Evolutionary conservation across 2,797 vertebrate species (phyloP).

Genomic region (Acanthis flammea): DNA sequence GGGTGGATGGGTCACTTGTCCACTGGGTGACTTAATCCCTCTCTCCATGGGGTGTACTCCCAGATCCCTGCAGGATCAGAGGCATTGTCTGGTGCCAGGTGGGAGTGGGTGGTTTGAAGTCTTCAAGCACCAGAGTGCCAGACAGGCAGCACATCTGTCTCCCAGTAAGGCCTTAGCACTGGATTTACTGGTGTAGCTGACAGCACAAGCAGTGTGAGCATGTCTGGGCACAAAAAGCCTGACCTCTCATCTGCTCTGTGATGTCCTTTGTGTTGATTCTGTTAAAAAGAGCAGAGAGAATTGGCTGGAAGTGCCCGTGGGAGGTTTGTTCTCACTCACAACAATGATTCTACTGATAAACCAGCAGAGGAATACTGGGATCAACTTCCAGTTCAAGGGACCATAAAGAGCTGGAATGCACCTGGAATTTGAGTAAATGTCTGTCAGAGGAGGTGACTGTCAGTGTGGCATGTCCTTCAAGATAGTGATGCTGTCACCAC

Average conservation of each 20-base stretch:
- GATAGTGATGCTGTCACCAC: accelerated
- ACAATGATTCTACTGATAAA: neutral
- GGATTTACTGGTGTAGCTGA: neutral
- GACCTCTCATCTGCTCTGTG: neutral
- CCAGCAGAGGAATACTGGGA: neutral
- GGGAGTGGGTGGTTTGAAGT: neutral
- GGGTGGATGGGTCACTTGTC: neutral
- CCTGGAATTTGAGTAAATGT: neutral
- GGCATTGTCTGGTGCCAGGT: neutral
- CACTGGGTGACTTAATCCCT: neutral
- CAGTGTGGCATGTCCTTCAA: neutral
- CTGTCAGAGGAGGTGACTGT: neutral
- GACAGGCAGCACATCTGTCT: neutral
- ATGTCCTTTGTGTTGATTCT: neutral
- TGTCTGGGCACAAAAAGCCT: neutral
- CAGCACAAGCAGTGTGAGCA: accelerated
- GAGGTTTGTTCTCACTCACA: neutral
- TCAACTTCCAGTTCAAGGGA: neutral
- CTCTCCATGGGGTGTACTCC: neutral
- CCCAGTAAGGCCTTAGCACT: neutral
- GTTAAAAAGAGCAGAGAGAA: neutral
- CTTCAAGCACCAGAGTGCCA: neutral
- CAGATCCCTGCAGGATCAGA: neutral
- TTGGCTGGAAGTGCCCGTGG: neutral
- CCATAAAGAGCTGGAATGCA: neutral